Conservation (phyloP, 2,113 vertebrate genomes). For the Phocoena sinus region DNA sequence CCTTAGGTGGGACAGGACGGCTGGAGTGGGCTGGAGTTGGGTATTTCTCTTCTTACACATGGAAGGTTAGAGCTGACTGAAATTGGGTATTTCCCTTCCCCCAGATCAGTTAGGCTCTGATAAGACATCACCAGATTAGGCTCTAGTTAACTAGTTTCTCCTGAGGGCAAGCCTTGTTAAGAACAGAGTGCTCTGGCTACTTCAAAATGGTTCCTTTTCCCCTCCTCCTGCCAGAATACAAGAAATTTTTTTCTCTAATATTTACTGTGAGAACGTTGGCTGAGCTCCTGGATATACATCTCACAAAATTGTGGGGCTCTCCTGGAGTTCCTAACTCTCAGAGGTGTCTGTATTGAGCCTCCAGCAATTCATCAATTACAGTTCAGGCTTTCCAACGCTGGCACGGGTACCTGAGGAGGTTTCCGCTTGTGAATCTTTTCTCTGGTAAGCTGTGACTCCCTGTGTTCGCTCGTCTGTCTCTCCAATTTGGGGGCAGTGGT, state of each 20-base stretch:
- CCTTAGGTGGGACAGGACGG: background rate
- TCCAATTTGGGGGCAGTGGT: background rate
- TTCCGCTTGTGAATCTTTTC: background rate
- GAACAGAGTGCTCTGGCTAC: background rate
- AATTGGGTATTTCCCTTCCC: background rate
- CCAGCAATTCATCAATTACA: background rate
- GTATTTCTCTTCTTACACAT: background rate
- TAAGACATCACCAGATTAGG: background rate
- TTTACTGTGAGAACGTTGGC: background rate
- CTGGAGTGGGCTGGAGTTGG: background rate
- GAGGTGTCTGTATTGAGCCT: background rate
- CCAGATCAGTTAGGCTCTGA: background rate
- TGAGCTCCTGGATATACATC: background rate
- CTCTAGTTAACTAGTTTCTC: background rate
- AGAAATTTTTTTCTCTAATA: background rate
- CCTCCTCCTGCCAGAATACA: background rate
- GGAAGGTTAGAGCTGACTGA: background rate
- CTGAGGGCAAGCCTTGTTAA: background rate
- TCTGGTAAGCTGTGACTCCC: background rate
- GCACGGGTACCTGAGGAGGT: background rate
- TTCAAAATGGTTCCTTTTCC: background rate
- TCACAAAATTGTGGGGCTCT: background rate
- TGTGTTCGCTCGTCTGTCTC: background rate
- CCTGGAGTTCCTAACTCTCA: background rate
- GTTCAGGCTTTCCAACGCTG: background rate